Evolutionary conservation across 2,888 invertebrate genomes (phyloP).

Genomic region (Drosophila maculinotata): DNA sequence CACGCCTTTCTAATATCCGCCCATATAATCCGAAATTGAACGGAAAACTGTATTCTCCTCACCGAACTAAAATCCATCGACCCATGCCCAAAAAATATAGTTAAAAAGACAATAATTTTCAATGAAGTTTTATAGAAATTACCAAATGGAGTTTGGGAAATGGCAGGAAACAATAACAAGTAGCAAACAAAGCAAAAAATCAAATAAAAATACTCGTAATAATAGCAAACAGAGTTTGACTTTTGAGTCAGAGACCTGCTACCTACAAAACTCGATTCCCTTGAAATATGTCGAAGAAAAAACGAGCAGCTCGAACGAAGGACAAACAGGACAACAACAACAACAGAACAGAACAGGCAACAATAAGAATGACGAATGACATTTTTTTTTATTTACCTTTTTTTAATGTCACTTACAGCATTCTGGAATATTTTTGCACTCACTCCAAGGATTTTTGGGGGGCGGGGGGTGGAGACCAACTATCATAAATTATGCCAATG

Average conservation of each 20-base stretch:
- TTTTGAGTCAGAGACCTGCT: conserved; percentile 44
- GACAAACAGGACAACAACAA: conserved; percentile 18
- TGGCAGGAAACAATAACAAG: conserved; percentile 48
- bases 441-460: conserved; percentile 21
- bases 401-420: conserved; percentile 72
- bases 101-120: not conserved
- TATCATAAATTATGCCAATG: conserved; percentile 75
- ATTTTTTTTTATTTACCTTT: conserved; percentile 10
- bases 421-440: conserved; percentile 55
- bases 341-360: conserved; percentile 18
- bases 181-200: conserved; percentile 47
- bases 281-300: conserved; percentile 46
- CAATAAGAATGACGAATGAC: conserved; percentile 78
- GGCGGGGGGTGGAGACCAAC: conserved; percentile 18
- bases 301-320: conserved; percentile 30
- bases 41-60: too few species aligned
- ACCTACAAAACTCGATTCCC: conserved; percentile 42
- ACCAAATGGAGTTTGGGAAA: conserved; percentile 13
- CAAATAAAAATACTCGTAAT: conserved; percentile 37
- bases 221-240: conserved; percentile 74
- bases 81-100: too few species aligned
- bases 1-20: too few species aligned
- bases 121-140: conserved; percentile 32
- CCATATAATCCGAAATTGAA: too few species aligned
- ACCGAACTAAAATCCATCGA: too few species aligned